Evolutionary conservation across 2,113 vertebrate genomes (phyloP).

Genomic region (Tyto alba): DNA sequence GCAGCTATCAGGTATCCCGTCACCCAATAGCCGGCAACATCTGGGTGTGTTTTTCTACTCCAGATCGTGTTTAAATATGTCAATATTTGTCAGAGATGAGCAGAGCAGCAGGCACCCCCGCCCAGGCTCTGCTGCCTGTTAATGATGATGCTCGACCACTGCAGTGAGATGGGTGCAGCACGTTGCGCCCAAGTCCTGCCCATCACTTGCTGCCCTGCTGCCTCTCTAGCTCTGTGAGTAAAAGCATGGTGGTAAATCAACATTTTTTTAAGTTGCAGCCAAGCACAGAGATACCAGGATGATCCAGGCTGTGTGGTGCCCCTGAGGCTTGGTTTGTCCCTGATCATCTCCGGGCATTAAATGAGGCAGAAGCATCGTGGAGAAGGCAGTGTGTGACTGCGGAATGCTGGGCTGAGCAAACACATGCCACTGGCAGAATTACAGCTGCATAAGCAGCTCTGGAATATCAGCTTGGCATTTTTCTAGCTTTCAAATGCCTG

Average conservation of each 20-base stretch:
- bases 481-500: neutral
- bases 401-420: neutral
- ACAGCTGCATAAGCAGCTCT: neutral
- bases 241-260: accelerated
- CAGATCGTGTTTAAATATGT: neutral
- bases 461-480: neutral
- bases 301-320: neutral
- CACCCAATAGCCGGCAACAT: slow-evolving; percentile 30
- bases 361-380: neutral
- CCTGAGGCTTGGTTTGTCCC: neutral
- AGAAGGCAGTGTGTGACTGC: neutral
- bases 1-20: slow-evolving; percentile 41
- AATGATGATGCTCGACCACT: accelerated
- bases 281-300: neutral
- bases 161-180: neutral
- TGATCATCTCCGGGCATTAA: neutral
- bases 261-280: accelerated
- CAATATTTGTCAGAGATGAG: neutral
- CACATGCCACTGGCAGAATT: neutral
- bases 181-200: neutral
- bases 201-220: neutral
- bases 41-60: slow-evolving; percentile 55
- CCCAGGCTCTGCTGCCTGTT: neutral
- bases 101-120: neutral
- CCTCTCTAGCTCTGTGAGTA: neutral